A percentile compares a stretch with the other conserved stretches of the same genome.
Conservation (phyloP, 2,113 vertebrate genomes). For the Genyomyrus donnyi region DNA sequence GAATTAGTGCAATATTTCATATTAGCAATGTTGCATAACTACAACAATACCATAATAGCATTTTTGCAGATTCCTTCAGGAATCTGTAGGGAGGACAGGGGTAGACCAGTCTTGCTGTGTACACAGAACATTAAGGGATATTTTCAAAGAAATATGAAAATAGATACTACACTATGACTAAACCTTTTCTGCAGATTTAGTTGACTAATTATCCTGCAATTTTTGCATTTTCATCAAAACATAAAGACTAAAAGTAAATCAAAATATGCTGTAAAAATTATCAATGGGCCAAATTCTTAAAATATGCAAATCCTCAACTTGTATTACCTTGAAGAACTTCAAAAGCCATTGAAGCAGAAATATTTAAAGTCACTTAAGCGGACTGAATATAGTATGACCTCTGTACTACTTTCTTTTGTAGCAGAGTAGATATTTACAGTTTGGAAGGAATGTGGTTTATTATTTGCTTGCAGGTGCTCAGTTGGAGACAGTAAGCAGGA, state of each 20-base stretch:
- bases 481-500: slow-evolving; percentile 32
- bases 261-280: background rate
- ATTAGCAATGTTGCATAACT: background rate
- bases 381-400: background rate
- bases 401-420: background rate
- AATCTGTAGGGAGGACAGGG: background rate
- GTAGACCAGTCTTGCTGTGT: background rate
- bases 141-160: background rate
- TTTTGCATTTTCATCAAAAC: background rate
- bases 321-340: no score
- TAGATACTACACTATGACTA: background rate
- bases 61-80: no score
- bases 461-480: slow-evolving; percentile 44
- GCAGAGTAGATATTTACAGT: background rate
- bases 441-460: background rate
- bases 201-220: background rate
- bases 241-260: background rate
- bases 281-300: no score
- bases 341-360: no score
- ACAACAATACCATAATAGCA: background rate
- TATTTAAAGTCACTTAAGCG: background rate
- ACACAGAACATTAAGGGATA: background rate
- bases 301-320: no score
- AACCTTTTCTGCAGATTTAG: background rate
- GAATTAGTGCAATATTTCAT: background rate